Conservation (phyloP, 2,113 vertebrate genomes). For the Plecturocebus donacophilus region DNA sequence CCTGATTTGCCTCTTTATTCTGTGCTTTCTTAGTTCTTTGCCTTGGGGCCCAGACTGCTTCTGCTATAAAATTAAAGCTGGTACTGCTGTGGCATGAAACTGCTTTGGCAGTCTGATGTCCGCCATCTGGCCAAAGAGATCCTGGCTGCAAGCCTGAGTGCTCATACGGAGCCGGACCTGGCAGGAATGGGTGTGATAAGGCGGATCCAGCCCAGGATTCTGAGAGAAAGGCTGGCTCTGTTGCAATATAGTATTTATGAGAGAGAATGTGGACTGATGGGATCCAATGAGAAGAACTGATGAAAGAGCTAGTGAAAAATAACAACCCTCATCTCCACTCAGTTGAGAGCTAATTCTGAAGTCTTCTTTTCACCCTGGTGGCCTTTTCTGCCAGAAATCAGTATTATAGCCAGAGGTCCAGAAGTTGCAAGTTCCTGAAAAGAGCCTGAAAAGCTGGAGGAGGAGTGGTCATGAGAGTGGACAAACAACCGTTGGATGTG, state of each 20-base stretch:
- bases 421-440: not conserved
- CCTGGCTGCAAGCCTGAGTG: not conserved
- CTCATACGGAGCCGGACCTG: not conserved
- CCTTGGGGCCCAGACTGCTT: not conserved
- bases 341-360: not conserved
- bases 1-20: not conserved
- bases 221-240: not conserved
- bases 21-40: not conserved
- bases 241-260: not conserved
- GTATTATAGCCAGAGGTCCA: not conserved
- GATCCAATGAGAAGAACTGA: not conserved
- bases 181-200: not conserved
- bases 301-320: not conserved
- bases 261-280: not conserved
- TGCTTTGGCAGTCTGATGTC: not conserved
- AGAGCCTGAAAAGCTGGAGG: not conserved
- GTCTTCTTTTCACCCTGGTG: not conserved
- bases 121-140: not conserved
- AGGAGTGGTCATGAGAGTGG: not conserved
- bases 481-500: not conserved
- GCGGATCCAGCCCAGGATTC: not conserved
- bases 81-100: not conserved
- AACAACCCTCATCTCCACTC: not conserved
- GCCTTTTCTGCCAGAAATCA: not conserved
- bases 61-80: not conserved